Conservation (phyloP, 2,888 invertebrate species). For the Philonicus albiceps region DNA sequence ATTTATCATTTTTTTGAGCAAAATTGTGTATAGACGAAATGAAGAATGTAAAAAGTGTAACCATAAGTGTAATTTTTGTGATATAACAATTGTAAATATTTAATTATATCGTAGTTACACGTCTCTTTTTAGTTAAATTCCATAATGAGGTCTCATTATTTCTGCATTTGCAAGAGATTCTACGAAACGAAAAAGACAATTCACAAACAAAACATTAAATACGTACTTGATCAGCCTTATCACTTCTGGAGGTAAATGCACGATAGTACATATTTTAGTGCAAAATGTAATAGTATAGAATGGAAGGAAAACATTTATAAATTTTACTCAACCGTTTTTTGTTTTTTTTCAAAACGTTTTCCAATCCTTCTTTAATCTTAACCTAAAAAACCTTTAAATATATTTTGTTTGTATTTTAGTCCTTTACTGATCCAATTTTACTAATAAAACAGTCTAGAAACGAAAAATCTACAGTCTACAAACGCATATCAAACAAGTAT, state of each 20-base stretch:
- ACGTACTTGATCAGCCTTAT: background rate
- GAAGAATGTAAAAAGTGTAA: background rate
- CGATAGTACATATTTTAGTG: background rate
- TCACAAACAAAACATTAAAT: background rate
- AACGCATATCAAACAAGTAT: no score
- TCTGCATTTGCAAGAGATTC: background rate
- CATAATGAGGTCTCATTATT: background rate
- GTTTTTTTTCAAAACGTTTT: background rate
- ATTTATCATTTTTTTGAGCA: background rate
- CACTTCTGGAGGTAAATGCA: background rate
- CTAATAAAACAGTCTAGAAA: no score
- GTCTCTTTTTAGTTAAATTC: background rate
- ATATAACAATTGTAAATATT: background rate
- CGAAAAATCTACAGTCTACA: no score
- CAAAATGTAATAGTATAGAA: background rate
- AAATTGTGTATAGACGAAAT: background rate
- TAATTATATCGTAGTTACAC: background rate
- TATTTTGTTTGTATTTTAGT: no score
- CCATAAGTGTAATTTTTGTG: background rate
- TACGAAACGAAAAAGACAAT: background rate
- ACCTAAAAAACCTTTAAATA: no score
- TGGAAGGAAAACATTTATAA: background rate
- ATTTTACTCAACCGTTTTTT: background rate
- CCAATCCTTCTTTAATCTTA: background rate
- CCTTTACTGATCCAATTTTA: no score